Conservation (phyloP, 2,797 vertebrate species). For the Yasuhikotakia modesta region DNA sequence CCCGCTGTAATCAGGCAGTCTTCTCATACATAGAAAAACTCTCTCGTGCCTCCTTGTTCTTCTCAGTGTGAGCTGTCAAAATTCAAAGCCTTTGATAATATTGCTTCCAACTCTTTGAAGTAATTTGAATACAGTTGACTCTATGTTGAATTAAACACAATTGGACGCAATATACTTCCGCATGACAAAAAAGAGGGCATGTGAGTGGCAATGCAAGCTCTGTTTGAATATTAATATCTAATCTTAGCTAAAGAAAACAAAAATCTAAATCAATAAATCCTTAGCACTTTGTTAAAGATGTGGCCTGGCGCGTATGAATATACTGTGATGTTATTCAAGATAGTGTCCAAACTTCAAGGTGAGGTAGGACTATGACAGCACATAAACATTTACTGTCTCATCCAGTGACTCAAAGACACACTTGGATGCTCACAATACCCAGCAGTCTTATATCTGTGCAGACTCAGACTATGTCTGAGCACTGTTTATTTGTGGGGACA, state of each 20-base stretch:
- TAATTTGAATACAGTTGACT: constrained; percentile 69
- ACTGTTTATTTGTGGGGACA: neutral
- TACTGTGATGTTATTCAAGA: neutral
- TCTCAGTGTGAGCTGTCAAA: constrained; percentile 74
- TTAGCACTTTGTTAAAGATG: neutral
- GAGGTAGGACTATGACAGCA: neutral
- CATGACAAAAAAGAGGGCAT: constrained; percentile 66
- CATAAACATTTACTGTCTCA: neutral
- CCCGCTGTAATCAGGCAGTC: constrained; percentile 55
- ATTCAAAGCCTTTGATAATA: constrained; percentile 75
- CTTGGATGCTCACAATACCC: constrained; percentile 2
- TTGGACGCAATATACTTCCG: constrained; percentile 69
- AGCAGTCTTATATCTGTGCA: constrained; percentile 18
- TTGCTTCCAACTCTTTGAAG: constrained; percentile 74
- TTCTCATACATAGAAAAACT: constrained; percentile 73
- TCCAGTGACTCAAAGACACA: neutral
- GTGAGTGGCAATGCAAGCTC: neutral
- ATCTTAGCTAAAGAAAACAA: neutral
- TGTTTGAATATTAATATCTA: neutral
- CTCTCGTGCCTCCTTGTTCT: constrained; percentile 65
- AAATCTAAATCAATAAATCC: constrained; percentile 15
- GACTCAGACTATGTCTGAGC: constrained; percentile 26
- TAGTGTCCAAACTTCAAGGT: neutral
- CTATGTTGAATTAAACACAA: constrained; percentile 72
- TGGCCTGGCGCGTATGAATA: neutral